Evolutionary conservation across 1,140 invertebrate genomes (phyloP).

Genomic region (Bicyclus anynana): DNA sequence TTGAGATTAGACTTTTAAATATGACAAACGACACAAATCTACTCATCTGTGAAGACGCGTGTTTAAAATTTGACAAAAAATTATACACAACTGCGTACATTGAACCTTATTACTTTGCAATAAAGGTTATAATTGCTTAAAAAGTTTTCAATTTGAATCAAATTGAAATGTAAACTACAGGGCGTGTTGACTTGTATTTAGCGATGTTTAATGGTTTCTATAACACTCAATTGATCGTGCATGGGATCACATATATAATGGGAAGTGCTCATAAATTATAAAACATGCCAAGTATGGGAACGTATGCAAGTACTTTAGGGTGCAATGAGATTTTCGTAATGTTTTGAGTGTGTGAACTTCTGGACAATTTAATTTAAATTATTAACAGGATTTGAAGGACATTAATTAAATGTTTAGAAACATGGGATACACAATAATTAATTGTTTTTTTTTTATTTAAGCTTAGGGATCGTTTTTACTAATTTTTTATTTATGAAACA

Average conservation of each 20-base stretch:
- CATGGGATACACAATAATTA: too few relatives aligned
- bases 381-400: background rate
- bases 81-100: background rate
- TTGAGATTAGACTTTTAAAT: conserved; percentile 60
- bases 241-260: conserved; percentile 44
- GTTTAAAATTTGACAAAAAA: conserved; percentile 37
- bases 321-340: conserved; percentile 28
- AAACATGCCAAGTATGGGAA: conserved; percentile 46
- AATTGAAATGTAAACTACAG: conserved; percentile 62
- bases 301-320: conserved; percentile 45
- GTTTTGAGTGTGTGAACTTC: conserved; percentile 33
- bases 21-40: conserved; percentile 66
- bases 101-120: background rate
- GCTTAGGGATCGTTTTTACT: too few relatives aligned
- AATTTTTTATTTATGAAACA: too few relatives aligned
- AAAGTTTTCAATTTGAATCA: conserved; percentile 36
- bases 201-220: conserved; percentile 62
- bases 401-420: background rate
- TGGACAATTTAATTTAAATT: conserved; percentile 27
- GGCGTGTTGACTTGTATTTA: conserved; percentile 61
- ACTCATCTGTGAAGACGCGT: conserved; percentile 65
- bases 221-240: conserved; percentile 68
- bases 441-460: too few relatives aligned
- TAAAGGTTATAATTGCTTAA: conserved; percentile 27
- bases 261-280: conserved; percentile 43